Evolutionary conservation across 2,888 invertebrate species (phyloP), one percentile per base, ranked within the genome.

Genomic region (Stegophylla sp.): DNA sequence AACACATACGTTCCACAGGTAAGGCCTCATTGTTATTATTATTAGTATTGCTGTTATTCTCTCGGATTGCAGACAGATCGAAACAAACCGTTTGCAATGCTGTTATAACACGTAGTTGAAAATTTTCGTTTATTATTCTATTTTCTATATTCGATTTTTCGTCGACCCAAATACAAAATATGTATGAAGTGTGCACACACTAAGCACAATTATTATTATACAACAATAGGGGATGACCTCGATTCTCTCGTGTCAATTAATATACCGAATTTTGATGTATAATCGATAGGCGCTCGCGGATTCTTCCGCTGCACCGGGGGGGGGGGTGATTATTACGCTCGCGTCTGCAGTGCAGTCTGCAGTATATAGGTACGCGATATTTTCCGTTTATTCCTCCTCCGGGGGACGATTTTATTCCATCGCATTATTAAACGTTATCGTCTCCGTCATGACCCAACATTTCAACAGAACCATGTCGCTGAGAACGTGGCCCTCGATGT

Each of bases 1-100:
- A 71, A 79, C 61, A 82, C 81, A 67, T 83, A 83, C 41, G 82
- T 82, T 0, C 82, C 82, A 15, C 83, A 83, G 56, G 81, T 75
- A 59, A 71, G 13, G 3, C 1, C n/a, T 1, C 15, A 43, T 23
- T n/a, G n/a, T n/a, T n/a, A n/a, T n/a, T n/a, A n/a, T n/a, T n/a
- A n/a, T n/a, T n/a, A n/a, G n/a, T n/a, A n/a, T n/a, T n/a, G n/a
- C n/a, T n/a, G n/a, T n/a, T n/a, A n/a, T n/a, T n/a, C n/a, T n/a
- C n/a, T n/a, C n/a, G n/a, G n/a, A n/a, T n/a, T n/a, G n/a, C n/a
- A n/a, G n/a, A n/a, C 34, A 3, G 34, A 34, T 34, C 34, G 34
- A 34, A 34, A 34, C 34, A 34, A 34, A 34, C 34, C 34, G 7
- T 34, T 34, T 7, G 34, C 34, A 7, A 34, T 34, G 34, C 7